A percentile compares a stretch with the other conserved stretches of the same genome.
phyloP scores from a whole-genome alignment of 1,140 invertebrate genomes.

The Penaeus chinensis region DNA sequence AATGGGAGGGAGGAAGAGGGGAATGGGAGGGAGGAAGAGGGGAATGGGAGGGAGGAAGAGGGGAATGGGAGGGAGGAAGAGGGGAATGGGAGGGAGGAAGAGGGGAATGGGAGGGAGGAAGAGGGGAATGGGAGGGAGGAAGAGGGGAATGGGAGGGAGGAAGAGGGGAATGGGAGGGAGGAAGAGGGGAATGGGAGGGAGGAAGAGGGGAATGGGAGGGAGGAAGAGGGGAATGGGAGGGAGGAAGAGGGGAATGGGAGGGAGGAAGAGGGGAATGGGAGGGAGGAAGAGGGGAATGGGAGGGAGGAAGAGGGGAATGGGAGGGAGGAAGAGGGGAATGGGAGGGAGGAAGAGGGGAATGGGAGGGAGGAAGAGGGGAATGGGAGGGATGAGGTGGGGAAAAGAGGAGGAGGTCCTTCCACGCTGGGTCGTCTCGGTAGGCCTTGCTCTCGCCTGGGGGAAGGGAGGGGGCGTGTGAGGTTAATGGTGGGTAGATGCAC shows the following conservation, averaged over 20 bases:
- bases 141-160: too few relatives aligned
- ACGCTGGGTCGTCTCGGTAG: conserved; percentile 68
- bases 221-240: background rate
- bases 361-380: background rate
- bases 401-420: conserved; percentile 67
- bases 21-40: too few relatives aligned
- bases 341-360: background rate
- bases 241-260: background rate
- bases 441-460: conserved; percentile 65
- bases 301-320: background rate
- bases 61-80: too few relatives aligned
- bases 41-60: too few relatives aligned
- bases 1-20: too few relatives aligned
- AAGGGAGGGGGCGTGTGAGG: background rate
- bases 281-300: background rate
- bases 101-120: too few relatives aligned
- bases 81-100: too few relatives aligned
- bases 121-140: too few relatives aligned
- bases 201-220: background rate
- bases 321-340: background rate
- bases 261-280: background rate
- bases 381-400: too few relatives aligned
- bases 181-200: too few relatives aligned
- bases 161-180: too few relatives aligned
- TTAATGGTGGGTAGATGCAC: too few relatives aligned